phyloP scores from a whole-genome alignment of 2,113 vertebrate species.

The Gymnorhina tibicen region DNA sequence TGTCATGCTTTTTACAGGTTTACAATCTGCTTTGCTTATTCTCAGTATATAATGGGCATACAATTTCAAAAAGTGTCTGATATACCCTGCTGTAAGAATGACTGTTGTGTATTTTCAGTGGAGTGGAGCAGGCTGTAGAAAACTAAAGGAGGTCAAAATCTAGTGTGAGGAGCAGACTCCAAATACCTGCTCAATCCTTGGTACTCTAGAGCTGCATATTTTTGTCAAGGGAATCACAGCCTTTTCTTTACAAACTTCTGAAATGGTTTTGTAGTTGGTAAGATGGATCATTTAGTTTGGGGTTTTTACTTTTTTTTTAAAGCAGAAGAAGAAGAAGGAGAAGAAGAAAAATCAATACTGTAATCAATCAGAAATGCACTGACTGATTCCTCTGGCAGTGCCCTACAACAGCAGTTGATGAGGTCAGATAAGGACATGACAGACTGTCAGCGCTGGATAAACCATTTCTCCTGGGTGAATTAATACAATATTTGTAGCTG shows the following conservation, averaged over 20 bases:
- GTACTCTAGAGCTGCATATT: background rate
- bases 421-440: conserved; percentile 56
- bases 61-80: background rate
- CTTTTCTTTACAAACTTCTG: background rate
- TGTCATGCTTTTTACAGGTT: background rate
- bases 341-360: conserved; percentile 51
- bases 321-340: background rate
- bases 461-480: conserved; percentile 40
- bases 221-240: background rate
- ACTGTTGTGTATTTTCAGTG: background rate
- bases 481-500: conserved; percentile 22
- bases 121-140: background rate
- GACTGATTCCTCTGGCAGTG: conserved; percentile 37
- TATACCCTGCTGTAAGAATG: background rate
- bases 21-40: background rate
- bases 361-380: conserved; percentile 55
- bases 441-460: conserved; percentile 21
- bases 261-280: background rate
- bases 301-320: background rate
- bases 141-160: background rate
- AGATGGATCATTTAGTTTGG: background rate
- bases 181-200: background rate
- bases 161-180: background rate
- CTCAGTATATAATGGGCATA: background rate
- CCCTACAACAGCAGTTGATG: background rate